Evolutionary conservation across 2,888 invertebrate genomes (phyloP).

Genomic region (Hirtodrosophila cameraria): DNA sequence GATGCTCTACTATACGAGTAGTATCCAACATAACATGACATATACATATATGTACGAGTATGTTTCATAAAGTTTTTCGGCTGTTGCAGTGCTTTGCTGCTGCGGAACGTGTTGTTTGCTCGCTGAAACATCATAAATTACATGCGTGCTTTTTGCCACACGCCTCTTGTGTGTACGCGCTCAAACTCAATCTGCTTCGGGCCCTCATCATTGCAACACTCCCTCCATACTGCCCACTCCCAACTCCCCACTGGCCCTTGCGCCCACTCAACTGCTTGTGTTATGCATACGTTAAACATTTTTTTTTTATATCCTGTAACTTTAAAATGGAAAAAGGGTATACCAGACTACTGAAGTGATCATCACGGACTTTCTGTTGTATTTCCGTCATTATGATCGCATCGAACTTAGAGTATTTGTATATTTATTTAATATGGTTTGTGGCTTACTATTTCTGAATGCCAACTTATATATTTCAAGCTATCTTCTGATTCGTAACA

Average conservation of each 20-base stretch:
- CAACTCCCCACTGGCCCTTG: neutral
- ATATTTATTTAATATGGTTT: too few species aligned
- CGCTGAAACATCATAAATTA: conserved; percentile 80
- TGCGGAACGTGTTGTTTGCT: conserved; percentile 77
- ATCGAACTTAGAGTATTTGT: too few species aligned
- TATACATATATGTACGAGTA: conserved; percentile 25
- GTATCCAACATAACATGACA: too few species aligned
- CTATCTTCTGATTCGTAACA: too few species aligned
- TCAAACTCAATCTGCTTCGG: conserved; percentile 65
- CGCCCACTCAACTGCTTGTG: conserved; percentile 18
- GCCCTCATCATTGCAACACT: conserved; percentile 5
- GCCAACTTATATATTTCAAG: too few species aligned
- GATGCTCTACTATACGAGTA: conserved; percentile 14
- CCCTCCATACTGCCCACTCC: neutral
- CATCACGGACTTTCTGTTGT: too few species aligned
- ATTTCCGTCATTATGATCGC: too few species aligned
- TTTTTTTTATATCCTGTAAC: neutral
- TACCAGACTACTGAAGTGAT: too few species aligned
- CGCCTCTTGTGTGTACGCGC: conserved; percentile 73
- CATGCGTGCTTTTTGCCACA: conserved; percentile 75
- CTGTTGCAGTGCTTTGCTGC: conserved; percentile 25
- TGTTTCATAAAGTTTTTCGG: conserved; percentile 64
- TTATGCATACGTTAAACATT: conserved; percentile 45
- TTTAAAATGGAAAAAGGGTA: too few species aligned
- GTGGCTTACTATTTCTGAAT: too few species aligned